Base-by-base conservation (phyloP, 2,888 invertebrate genomes). In the Phrixothrix hirtus region DNA sequence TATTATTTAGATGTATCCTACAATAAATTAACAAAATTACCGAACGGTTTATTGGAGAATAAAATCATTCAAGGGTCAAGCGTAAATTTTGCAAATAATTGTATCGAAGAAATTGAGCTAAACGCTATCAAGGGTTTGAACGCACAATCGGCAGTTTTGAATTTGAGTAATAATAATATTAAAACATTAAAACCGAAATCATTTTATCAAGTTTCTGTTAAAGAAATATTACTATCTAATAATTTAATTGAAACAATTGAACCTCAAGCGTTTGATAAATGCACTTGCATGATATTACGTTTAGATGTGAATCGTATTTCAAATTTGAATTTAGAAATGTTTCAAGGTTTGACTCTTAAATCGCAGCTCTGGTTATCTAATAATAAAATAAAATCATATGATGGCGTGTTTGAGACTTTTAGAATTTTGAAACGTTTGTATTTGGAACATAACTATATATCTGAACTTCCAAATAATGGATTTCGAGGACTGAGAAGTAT, bases 71-170 rank as follows among this genome's bases (percentile, higher is more conserved):
- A 32, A 32, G 32, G 13, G 14, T 7, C 5, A 4, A 2, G 13
- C 13, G n/a, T 43, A 10, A 1, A 14, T 34, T 43, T 43, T 10
- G 6, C 13, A 1, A 5, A 43, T 10, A 43, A 43, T 9, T 11
- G 10, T 32, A 32, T 43, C 1, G 13, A 9, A 1, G 1, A 15
- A 10, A 25, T 43, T 5, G 13, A 32, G 1, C 14, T 1, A 2
- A 34, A 14, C 1, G 12, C 26, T 2, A 32, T 43, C 11, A 16
- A 10, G 5, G 9, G 14, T 10, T 25, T 34, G n/a, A 10, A 13
- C 32, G n/a, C 3, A 6, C 32, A 13, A 32, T 13, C 32, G 4
- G 29, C 4, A 5, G 29, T 10, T 10, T 10, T 29, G 11, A 9
- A 29, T 29, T 29, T 29, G 9, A 29, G 29, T 10, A 7, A 29